Conservation (phyloP, 35 echinoderm and acorn worm genomes). For the Lytechinus pictus region DNA sequence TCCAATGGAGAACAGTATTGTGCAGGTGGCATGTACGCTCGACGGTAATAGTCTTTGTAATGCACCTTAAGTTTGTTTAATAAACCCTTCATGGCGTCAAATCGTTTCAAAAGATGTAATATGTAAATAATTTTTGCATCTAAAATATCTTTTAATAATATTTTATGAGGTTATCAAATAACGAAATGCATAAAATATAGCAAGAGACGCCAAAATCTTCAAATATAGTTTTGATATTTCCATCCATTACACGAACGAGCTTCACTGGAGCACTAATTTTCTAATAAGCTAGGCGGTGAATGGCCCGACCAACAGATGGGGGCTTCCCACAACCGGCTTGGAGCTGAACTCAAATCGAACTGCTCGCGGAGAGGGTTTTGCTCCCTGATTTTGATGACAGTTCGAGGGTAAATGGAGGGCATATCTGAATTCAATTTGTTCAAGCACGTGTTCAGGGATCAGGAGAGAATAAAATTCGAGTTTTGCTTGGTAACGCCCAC, state of each 20-base stretch:
- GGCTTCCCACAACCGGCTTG: not conserved
- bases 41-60: conserved; percentile 15
- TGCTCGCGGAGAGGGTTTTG: not conserved
- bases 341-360: not conserved
- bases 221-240: not conserved
- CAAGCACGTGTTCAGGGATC: not conserved
- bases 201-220: too few species aligned
- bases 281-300: not conserved
- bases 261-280: not conserved
- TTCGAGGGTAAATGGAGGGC: not conserved
- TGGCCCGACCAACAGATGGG: not conserved
- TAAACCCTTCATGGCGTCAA: not conserved
- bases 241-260: not conserved
- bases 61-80: conserved; percentile 20
- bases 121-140: not conserved
- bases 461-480: not conserved
- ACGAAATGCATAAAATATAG: too few species aligned
- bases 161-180: too few species aligned
- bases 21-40: conserved; percentile 16
- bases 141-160: not conserved
- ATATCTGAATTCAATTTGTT: not conserved
- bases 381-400: not conserved
- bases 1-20: not conserved
- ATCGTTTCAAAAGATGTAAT: not conserved
- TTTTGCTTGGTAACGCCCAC: not conserved